Evolutionary conservation across 2,113 vertebrate species (phyloP).

Genomic region (Eleginops maclovinus): DNA sequence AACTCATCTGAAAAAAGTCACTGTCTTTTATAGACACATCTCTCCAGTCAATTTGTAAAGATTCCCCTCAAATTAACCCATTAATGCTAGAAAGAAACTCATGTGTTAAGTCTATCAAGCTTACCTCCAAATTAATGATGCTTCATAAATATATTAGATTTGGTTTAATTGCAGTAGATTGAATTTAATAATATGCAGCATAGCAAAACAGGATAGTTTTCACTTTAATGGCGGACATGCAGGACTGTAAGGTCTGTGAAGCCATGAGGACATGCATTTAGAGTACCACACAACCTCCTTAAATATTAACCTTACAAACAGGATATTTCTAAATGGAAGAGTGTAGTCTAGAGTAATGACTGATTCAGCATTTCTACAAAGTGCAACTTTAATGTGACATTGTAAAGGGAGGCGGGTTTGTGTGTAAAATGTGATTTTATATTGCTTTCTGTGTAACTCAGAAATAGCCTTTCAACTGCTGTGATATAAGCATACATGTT

Average conservation of each 20-base stretch:
- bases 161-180: constrained; percentile 12
- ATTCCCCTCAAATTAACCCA: background rate
- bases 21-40: background rate
- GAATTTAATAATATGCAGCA: constrained; percentile 17
- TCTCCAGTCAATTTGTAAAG: background rate
- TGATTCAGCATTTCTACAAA: constrained; percentile 29
- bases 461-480: constrained; percentile 22
- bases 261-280: background rate
- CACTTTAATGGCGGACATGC: constrained; percentile 11
- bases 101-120: background rate
- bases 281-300: background rate
- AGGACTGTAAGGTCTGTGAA: background rate
- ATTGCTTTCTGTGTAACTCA: constrained; percentile 21
- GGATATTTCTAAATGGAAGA: constrained; percentile 2
- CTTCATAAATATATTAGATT: constrained; percentile 5
- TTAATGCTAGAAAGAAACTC: background rate
- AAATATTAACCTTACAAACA: constrained; percentile 4
- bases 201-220: constrained; percentile 24
- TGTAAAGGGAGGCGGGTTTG: background rate
- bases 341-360: constrained; percentile 7
- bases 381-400: constrained; percentile 31
- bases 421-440: constrained; percentile 24
- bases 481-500: constrained; percentile 27
- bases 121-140: background rate
- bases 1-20: background rate